Percentiles rank a stretch among this genome's conserved stretches.
These are phyloP conservation scores for Poecilia velifera DNA, from an alignment of 2,797 vertebrate species.

Conservation along the genomic window DNA sequence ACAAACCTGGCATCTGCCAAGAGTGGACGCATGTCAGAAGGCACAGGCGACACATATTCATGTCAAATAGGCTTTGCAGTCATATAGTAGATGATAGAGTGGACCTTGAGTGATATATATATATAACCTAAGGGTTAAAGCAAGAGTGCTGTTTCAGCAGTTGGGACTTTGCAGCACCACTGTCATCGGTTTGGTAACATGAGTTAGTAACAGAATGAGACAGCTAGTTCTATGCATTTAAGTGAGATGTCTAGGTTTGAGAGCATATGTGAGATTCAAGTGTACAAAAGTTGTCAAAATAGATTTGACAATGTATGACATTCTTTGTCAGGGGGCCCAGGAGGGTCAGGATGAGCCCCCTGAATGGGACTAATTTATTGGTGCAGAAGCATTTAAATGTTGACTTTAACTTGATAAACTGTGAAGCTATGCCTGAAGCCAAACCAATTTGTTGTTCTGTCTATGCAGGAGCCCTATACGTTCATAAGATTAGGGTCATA, in stretches of 20 bases:
- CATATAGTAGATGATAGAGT: neutral
- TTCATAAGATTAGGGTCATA: neutral
- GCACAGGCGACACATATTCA: neutral
- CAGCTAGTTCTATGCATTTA: neutral
- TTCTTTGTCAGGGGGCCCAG: too few relatives aligned
- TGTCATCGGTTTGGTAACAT: neutral
- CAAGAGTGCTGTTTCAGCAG: neutral
- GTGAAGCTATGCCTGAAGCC: too few relatives aligned
- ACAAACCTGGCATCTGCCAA: neutral
- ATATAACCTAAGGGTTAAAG: neutral
- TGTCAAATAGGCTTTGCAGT: neutral
- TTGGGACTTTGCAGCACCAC: neutral
- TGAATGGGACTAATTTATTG: too few relatives aligned
- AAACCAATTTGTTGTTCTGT: neutral
- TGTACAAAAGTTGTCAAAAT: too few relatives aligned
- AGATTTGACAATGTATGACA: too few relatives aligned
- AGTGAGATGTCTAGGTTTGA: too few relatives aligned
- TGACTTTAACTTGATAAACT: too few relatives aligned
- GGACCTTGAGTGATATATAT: neutral
- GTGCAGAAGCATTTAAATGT: too few relatives aligned
- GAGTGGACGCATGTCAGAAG: neutral
- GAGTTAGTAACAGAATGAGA: neutral
- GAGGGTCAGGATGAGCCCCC: too few relatives aligned
- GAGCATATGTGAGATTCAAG: too few relatives aligned
- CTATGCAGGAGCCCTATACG: neutral